These are phyloP conservation scores for Nomada goodeniana DNA, from an alignment of 2,888 invertebrate species.

Conservation along the genomic window DNA sequence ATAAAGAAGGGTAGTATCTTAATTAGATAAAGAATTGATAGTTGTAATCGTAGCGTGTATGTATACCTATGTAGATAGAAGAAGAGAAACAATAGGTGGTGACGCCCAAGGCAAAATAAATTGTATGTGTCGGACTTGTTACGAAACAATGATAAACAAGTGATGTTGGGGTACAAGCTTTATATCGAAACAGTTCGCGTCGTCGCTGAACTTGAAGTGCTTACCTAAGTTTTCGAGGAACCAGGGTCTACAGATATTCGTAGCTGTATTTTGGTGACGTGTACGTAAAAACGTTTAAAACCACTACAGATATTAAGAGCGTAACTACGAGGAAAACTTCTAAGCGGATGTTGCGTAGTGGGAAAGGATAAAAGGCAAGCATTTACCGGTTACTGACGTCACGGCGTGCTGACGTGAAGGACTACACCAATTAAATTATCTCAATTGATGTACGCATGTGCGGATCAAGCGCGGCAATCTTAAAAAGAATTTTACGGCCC, in stretches of 20 bases:
- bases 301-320: background rate
- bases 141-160: constrained; percentile 43
- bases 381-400: constrained; percentile 11
- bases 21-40: background rate
- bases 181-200: background rate
- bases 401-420: background rate
- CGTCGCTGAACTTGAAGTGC: background rate
- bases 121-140: constrained; percentile 14
- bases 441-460: too few relatives aligned
- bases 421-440: too few relatives aligned
- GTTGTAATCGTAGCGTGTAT: background rate
- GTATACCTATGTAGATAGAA: background rate
- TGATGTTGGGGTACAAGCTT: background rate
- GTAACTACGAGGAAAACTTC: constrained; percentile 1
- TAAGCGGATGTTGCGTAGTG: background rate
- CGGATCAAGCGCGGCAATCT: background rate
- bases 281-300: background rate
- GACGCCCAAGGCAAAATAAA: constrained; percentile 27
- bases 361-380: constrained; percentile 6
- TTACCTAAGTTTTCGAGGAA: constrained; percentile 41
- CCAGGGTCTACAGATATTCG: background rate
- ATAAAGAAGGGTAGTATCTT: background rate
- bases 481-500: background rate
- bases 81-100: background rate
- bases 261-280: background rate